These are phyloP conservation scores for Caranx melampygus DNA, from an alignment of 2,113 vertebrate species.

Conservation along the genomic window DNA sequence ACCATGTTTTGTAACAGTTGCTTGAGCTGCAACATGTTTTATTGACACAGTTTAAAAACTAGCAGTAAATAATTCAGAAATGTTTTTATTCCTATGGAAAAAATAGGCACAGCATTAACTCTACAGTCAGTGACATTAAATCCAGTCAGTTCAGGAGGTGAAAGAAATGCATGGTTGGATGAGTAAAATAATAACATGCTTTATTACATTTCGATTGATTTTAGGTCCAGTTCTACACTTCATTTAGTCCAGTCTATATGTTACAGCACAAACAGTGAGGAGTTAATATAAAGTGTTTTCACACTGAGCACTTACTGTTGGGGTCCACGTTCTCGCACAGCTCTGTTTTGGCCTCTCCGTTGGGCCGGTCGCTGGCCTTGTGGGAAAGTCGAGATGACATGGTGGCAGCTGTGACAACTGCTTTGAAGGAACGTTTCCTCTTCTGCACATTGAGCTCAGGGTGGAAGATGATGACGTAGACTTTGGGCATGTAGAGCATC, in stretches of 20 bases:
- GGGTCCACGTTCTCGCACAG: conserved; percentile 94
- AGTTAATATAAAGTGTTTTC: not conserved
- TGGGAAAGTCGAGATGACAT: conserved; percentile 96
- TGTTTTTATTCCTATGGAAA: not conserved
- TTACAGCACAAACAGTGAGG: not conserved
- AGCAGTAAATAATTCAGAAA: no score
- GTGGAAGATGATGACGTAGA: conserved; percentile 99
- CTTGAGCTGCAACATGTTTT: no score
- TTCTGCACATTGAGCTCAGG: conserved; percentile 98
- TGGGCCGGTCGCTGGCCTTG: conserved; percentile 95
- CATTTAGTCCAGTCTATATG: not conserved
- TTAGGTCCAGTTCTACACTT: not conserved
- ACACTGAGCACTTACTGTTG: conserved; percentile 88
- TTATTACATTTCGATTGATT: conserved; percentile 19
- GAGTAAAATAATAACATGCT: conserved; percentile 29
- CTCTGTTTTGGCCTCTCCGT: conserved; percentile 97
- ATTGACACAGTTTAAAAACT: no score
- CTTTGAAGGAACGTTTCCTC: conserved; percentile 96
- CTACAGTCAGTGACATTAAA: not conserved
- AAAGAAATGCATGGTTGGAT: not conserved
- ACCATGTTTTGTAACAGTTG: no score
- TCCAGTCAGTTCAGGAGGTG: not conserved
- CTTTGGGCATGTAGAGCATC: conserved; percentile 99
- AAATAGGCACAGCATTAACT: not conserved
- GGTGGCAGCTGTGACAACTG: conserved; percentile 94